Evolutionary conservation across 2,113 vertebrate species (phyloP), one percentile per base, ranked within the genome.

Genomic region (Oryzias woworae): DNA sequence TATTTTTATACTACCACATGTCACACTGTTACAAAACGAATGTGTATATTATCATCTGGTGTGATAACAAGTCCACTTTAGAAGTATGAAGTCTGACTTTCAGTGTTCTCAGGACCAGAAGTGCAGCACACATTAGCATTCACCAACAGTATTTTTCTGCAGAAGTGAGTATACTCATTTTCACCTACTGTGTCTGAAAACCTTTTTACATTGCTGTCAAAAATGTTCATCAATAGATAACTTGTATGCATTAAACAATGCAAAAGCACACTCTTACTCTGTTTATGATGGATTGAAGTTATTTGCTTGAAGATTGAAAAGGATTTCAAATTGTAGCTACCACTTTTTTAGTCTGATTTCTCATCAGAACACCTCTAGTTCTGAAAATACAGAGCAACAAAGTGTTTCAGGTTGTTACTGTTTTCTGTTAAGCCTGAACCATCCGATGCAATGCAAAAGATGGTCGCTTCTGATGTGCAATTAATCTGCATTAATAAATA

Each of bases 171-270:
- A 52, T 58, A 50, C 45, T 20, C 0, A 7, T 56, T 26, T 60
- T 54, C 72, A 58, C 78, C 56, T 69, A 48, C 44, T 60, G n/a
- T 52, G 36, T 36, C 8, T 36, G 49, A 31, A 69, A 71, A 77
- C 66, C 14, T 26, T 67, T 71, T 56, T 41, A 57, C 44, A 55
- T 44, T 10, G 17, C 71, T 80, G 28, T 55, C 7, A 28, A 17
- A 49, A 48, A 66, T 43, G 2, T 43, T 20, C 16, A 20, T 17
- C 13, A 31, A 12, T 18, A 17, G 17, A 45, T 17, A 45, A 45
- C 16, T 17, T 36, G 12, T 36, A 36, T 12, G 36, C 36, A 36
- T 36, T 36, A 36, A 36, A 36, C 36, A 36, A 36, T 36, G 36
- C 36, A 36, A 36, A 36, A 36, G 36, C 10, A 36, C 31, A 36